These are phyloP conservation scores for Heliconius eleuchia DNA, from an alignment of 1,140 invertebrate species.

Conservation along the genomic window DNA sequence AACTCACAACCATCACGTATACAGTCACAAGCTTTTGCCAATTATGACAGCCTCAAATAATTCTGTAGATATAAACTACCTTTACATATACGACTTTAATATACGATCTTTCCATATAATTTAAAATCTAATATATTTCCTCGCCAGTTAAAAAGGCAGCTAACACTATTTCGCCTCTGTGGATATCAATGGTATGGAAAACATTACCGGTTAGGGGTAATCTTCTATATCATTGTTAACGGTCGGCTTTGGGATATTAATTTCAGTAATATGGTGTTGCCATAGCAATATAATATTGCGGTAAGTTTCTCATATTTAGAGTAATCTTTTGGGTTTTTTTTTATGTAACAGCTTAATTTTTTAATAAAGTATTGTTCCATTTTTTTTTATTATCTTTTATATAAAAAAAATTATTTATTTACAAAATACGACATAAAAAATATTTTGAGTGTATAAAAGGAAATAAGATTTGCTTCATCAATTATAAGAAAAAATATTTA, in stretches of 20 bases:
- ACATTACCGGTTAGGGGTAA: conserved; percentile 6
- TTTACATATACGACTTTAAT: background rate
- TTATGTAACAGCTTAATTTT: too few relatives aligned
- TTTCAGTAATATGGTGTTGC: conserved; percentile 11
- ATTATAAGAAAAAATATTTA: too few relatives aligned
- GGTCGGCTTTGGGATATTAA: conserved; percentile 9
- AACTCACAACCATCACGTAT: too few relatives aligned
- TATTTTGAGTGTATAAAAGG: too few relatives aligned
- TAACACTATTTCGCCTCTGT: conserved; percentile 13
- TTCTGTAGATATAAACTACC: too few relatives aligned
- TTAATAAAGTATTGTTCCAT: too few relatives aligned
- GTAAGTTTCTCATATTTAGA: background rate
- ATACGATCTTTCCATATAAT: background rate
- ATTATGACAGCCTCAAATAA: too few relatives aligned
- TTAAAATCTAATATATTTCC: conserved; percentile 7
- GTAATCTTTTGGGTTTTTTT: background rate
- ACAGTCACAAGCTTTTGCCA: too few relatives aligned
- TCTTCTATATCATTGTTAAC: conserved; percentile 15
- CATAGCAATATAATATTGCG: background rate
- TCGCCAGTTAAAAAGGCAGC: conserved; percentile 19
- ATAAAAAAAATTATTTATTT: too few relatives aligned
- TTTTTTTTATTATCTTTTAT: too few relatives aligned
- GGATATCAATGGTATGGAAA: conserved; percentile 23
- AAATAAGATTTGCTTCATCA: too few relatives aligned
- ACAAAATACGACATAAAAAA: too few relatives aligned